Conservation (phyloP, 2,888 invertebrate genomes). For the Dasysyrphus albostriatus region DNA sequence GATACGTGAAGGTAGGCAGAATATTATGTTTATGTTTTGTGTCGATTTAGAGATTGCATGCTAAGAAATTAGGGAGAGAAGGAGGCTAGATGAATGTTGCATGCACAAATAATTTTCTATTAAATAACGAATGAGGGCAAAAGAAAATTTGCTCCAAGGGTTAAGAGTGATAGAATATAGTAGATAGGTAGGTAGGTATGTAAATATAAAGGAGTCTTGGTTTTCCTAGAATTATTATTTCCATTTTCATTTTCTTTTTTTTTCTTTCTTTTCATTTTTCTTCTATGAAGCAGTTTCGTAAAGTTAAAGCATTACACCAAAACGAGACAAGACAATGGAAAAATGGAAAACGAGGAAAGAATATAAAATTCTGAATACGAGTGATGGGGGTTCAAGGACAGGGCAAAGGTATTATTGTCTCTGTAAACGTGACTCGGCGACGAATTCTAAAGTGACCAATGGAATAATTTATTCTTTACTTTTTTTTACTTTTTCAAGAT, state of each 20-base stretch:
- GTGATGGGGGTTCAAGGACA: conserved; percentile 68
- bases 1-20: neutral
- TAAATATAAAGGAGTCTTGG: conserved; percentile 18
- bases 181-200: neutral
- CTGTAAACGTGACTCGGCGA: conserved; percentile 56
- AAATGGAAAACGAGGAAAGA: conserved; percentile 37
- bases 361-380: conserved; percentile 20
- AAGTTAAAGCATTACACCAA: conserved; percentile 23
- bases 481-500: conserved; percentile 21
- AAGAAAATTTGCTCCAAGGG: conserved; percentile 42
- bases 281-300: neutral
- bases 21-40: conserved; percentile 41
- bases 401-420: conserved; percentile 57
- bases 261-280: neutral
- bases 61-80: neutral
- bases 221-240: conserved; percentile 29
- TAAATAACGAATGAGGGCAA: conserved; percentile 52
- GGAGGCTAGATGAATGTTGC: conserved; percentile 33
- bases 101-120: conserved; percentile 40
- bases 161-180: conserved; percentile 28
- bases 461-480: conserved; percentile 16
- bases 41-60: conserved; percentile 44
- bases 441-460: conserved; percentile 34
- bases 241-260: conserved; percentile 30
- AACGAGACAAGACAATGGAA: conserved; percentile 17